A percentile compares a stretch with the other conserved stretches of the same genome.
These are phyloP conservation scores for Zootoca vivipara DNA, from an alignment of 2,113 vertebrate genomes.

Conservation along the genomic window DNA sequence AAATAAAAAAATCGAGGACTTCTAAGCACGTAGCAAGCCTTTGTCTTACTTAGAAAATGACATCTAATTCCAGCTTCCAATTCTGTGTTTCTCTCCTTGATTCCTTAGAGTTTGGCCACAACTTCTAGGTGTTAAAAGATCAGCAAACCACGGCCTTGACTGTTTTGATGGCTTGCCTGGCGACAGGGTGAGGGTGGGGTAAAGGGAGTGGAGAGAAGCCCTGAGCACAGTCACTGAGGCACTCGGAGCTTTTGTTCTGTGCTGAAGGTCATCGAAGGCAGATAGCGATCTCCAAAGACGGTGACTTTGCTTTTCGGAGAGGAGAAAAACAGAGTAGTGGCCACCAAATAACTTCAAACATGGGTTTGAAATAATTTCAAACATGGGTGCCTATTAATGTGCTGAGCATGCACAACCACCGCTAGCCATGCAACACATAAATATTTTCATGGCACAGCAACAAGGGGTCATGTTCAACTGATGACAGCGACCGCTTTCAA, in stretches of 20 bases:
- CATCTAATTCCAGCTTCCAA: not conserved
- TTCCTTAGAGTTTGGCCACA: not conserved
- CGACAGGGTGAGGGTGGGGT: no score
- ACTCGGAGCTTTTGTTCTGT: not conserved
- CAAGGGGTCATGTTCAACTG: constrained; percentile 12
- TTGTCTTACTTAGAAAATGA: constrained; percentile 12
- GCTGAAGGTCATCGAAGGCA: constrained; percentile 2
- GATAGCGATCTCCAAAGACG: not conserved
- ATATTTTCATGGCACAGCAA: not conserved
- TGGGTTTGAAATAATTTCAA: not conserved
- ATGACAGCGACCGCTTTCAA: not conserved
- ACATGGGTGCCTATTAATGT: not conserved
- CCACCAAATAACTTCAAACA: not conserved
- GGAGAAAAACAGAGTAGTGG: not conserved
- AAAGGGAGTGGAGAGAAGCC: no score
- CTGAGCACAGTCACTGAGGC: not conserved
- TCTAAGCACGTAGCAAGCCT: not conserved
- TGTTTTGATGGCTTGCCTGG: constrained; percentile 9
- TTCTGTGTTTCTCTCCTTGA: constrained; percentile 5
- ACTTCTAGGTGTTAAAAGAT: constrained; percentile 22
- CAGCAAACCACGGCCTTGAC: constrained; percentile 18
- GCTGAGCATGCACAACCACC: not conserved
- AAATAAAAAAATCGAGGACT: not conserved
- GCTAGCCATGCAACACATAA: not conserved
- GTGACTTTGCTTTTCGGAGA: constrained; percentile 3